Evolutionary conservation across 2,797 vertebrate species (phyloP), one percentile per base, ranked within the genome.

Genomic region (Semaprochilodus insignis): DNA sequence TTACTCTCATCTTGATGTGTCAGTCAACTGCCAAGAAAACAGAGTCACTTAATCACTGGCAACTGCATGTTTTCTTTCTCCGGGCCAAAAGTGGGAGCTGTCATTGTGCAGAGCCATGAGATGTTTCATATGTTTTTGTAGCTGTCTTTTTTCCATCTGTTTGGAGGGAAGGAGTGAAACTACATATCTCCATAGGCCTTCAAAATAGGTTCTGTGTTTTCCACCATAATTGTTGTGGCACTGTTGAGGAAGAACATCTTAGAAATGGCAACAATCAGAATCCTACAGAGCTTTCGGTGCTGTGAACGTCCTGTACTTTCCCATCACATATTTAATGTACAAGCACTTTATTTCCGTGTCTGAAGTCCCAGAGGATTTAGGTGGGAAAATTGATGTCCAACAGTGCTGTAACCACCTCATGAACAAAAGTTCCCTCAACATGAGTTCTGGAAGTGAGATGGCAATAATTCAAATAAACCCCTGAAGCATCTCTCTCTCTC

Each of bases 1-100:
- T 78, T 52, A 69, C 82, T 71, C n/a, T 63, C 69, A 73, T 83
- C 74, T 73, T 77, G 73, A 80, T 70, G 44, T 83, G 77, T 83
- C 82, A 75, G 82, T 83, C 65, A 80, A 63, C 72, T 36, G 27
- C 31, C 21, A 69, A 79, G 63, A 70, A 80, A 70, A 62, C 72
- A 76, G 77, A 21, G 55, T 19, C 69, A 60, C 34, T 71, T 80
- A 76, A 84, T 86, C 27, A 77, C 70, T 51, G 63, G 63, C 67
- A 70, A 74, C 57, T 83, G 59, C 23, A 78, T 81, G 55, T 83
- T 81, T 77, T 83, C 72, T 73, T 76, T 80, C 44, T 63, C 40
- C 55, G 48, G 27, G 80, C 73, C 54, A 83, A 75, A 70, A 76
- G 25, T 54, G 65, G 44, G 44, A 57, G 54, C 19, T 67, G 36